Evolutionary conservation across 2,797 vertebrate genomes (phyloP).

Genomic region (Siniperca scherzeri): DNA sequence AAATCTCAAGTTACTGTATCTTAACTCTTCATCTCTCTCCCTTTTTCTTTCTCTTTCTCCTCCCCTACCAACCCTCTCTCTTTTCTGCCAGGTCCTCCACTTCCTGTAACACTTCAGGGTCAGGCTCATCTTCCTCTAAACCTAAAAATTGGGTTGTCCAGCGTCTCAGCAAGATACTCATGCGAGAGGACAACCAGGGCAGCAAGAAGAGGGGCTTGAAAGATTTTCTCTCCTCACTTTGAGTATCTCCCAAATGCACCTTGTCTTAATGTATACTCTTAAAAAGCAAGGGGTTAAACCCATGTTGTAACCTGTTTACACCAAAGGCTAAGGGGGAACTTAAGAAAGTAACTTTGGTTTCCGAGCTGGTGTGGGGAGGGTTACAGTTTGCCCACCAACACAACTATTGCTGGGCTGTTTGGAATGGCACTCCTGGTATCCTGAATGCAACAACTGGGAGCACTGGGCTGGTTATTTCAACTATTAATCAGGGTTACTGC

Average conservation of each 20-base stretch:
- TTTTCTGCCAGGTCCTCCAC: constrained; percentile 78
- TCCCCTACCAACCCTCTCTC: constrained; percentile 1
- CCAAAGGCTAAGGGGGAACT: constrained; percentile 31
- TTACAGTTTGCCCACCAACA: constrained; percentile 52
- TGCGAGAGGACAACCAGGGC: constrained; percentile 85
- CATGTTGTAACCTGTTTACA: constrained; percentile 49
- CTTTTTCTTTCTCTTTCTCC: background rate
- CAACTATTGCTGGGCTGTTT: constrained; percentile 55
- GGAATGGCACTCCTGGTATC: constrained; percentile 60
- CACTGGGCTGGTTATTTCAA: constrained; percentile 21
- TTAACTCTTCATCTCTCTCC: background rate
- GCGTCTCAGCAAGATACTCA: constrained; percentile 91
- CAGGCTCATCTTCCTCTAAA: constrained; percentile 75
- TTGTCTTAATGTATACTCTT: constrained; percentile 21
- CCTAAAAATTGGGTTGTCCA: constrained; percentile 89
- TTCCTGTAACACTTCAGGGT: constrained; percentile 60
- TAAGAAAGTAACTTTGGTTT: constrained; percentile 45
- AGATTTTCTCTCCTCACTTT: constrained; percentile 93
- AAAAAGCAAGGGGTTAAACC: constrained; percentile 22
- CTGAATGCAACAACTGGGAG: constrained; percentile 36
- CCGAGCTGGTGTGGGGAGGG: constrained; percentile 25
- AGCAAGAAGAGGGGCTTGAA: constrained; percentile 89
- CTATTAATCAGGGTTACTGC: constrained; percentile 48
- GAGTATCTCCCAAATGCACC: constrained; percentile 57
- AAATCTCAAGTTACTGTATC: constrained; percentile 41